Percentiles rank a stretch among this genome's conserved stretches.
These are phyloP conservation scores for Romanogobio albipinnatus DNA, from an alignment of 2,113 vertebrate species.

Conservation along the genomic window DNA sequence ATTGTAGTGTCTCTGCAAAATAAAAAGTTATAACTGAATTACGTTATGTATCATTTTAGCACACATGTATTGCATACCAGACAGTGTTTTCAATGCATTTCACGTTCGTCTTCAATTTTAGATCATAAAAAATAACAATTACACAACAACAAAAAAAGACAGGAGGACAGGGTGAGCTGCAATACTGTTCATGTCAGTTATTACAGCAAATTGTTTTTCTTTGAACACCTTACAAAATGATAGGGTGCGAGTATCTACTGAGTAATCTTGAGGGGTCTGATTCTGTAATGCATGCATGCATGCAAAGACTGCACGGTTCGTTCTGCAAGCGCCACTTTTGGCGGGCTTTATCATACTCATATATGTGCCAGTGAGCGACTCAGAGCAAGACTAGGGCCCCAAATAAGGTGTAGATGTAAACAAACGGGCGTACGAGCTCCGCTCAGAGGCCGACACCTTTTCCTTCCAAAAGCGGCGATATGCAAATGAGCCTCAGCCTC, in stretches of 20 bases:
- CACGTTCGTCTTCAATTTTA: not conserved
- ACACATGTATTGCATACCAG: not conserved
- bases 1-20: conserved; percentile 1
- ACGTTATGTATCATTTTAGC: not conserved
- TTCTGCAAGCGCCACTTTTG: conserved; percentile 39
- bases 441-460: conserved; percentile 26
- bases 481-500: conserved; percentile 62
- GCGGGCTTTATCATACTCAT: conserved; percentile 47
- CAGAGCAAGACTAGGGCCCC: conserved; percentile 35
- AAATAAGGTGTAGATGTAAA: conserved; percentile 60
- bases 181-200: not conserved
- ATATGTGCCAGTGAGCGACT: conserved; percentile 18
- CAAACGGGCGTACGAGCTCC: conserved; percentile 46
- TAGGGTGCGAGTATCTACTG: not conserved
- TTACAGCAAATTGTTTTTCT: not conserved
- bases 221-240: not conserved
- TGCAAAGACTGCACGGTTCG: not conserved
- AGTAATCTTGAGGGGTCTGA: not conserved
- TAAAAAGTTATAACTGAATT: not conserved
- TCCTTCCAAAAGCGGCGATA: conserved; percentile 48
- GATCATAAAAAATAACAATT: not conserved
- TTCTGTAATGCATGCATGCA: not conserved
- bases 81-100: not conserved
- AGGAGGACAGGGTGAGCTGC: not conserved
- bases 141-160: not conserved